phyloP scores from a whole-genome alignment of 1,140 invertebrate genomes.

The Anoplophora glabripennis region DNA sequence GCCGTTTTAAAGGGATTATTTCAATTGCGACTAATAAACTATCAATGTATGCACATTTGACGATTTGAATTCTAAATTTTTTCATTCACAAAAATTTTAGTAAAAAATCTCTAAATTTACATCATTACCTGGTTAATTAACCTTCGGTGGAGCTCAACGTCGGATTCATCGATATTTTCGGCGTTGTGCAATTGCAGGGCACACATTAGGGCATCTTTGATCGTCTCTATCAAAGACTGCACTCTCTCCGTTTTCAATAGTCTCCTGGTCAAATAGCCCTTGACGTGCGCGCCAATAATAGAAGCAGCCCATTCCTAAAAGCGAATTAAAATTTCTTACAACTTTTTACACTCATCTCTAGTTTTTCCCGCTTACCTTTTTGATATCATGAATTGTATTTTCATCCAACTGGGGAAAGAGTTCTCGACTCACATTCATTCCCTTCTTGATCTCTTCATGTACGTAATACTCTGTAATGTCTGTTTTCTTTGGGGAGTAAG shows the following conservation, averaged over 20 bases:
- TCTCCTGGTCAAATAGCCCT: slow-evolving; percentile 76
- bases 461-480: no score
- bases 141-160: slow-evolving; percentile 61
- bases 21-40: no score
- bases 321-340: not conserved
- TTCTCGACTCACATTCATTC: slow-evolving; percentile 26
- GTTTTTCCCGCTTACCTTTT: not conserved
- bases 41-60: no score
- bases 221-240: slow-evolving; percentile 75
- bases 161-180: slow-evolving; percentile 57
- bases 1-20: no score
- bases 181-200: slow-evolving; percentile 73
- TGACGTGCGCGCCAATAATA: slow-evolving; percentile 69
- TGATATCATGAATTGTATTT: slow-evolving; percentile 5
- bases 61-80: no score
- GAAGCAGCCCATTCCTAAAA: slow-evolving; percentile 60
- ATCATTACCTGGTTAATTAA: slow-evolving; percentile 65
- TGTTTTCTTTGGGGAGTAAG: slow-evolving; percentile 2
- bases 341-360: not conserved
- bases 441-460: no score
- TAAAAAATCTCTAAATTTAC: no score
- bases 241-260: slow-evolving; percentile 77
- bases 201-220: slow-evolving; percentile 72
- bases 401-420: slow-evolving; percentile 17
- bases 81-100: no score